phyloP scores from a whole-genome alignment of 2,797 vertebrate genomes.

The Coregonus suidteri region DNA sequence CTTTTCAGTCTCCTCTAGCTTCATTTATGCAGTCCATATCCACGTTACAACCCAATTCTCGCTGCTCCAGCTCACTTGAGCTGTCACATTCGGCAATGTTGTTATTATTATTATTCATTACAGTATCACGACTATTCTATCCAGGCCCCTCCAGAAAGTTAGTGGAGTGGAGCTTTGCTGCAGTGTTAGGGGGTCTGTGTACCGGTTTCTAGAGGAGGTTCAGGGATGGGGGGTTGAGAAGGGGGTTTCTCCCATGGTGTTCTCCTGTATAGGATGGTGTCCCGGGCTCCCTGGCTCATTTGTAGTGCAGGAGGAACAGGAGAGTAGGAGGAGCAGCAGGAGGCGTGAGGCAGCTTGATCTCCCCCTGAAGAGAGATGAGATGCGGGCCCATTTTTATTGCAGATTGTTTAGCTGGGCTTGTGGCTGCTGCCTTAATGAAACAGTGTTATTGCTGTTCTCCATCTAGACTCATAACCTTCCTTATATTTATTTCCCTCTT shows the following conservation, averaged over 20 bases:
- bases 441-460: conserved; percentile 28
- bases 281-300: conserved; percentile 3
- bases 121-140: not conserved
- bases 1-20: too few species aligned
- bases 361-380: conserved; percentile 7
- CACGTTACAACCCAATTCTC: not conserved
- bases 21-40: too few species aligned
- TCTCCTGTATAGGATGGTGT: not conserved
- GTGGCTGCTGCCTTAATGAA: conserved; percentile 35
- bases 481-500: conserved; percentile 1
- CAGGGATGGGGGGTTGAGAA: not conserved
- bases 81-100: not conserved
- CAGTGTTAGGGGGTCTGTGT: not conserved
- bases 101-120: not conserved
- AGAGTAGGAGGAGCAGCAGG: not conserved
- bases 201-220: not conserved
- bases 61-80: not conserved
- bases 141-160: not conserved
- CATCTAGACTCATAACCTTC: conserved; percentile 4
- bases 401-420: conserved; percentile 40
- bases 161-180: not conserved
- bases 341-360: conserved; percentile 3
- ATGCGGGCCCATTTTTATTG: conserved; percentile 26
- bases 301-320: not conserved
- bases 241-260: not conserved